A percentile compares a stretch with the other conserved stretches of the same genome.
Evolutionary conservation across 1,140 invertebrate genomes (phyloP).

Genomic region (Psix sp.): DNA sequence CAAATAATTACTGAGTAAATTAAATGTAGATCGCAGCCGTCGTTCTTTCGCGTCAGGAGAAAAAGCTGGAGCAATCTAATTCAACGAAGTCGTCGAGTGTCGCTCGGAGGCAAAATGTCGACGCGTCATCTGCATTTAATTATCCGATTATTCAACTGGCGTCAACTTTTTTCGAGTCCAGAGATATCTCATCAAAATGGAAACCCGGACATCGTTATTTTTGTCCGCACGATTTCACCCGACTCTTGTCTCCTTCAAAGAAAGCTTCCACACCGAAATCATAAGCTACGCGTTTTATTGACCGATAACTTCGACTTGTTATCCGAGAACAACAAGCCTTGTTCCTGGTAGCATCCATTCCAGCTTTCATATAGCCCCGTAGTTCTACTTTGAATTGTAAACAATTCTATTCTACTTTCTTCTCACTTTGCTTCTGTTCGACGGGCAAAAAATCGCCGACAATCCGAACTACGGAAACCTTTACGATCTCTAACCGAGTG

Average conservation of each 20-base stretch:
- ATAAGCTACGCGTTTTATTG: conserved; percentile 33
- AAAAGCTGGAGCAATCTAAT: conserved; percentile 31
- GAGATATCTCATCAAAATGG: background rate
- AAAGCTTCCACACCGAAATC: conserved; percentile 25
- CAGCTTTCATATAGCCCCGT: conserved; percentile 18
- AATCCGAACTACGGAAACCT: conserved; percentile 8
- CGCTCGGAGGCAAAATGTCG: conserved; percentile 61
- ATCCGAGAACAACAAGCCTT: conserved; percentile 11
- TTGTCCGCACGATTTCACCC: conserved; percentile 7
- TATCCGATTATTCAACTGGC: too few relatives aligned
- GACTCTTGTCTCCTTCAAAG: conserved; percentile 16
- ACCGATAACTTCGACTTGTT: conserved; percentile 38
- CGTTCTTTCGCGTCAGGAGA: conserved; percentile 13
- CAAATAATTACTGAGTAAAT: conserved; percentile 43
- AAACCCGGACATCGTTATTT: conserved; percentile 4
- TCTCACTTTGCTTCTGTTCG: conserved; percentile 33
- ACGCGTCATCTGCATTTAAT: conserved; percentile 51
- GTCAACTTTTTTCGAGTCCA: too few relatives aligned
- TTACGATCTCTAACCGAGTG: conserved; percentile 33
- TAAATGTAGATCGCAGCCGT: too few relatives aligned
- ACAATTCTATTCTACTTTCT: conserved; percentile 46
- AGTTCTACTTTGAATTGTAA: conserved; percentile 20
- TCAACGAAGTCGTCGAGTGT: conserved; percentile 52
- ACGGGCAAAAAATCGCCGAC: conserved; percentile 11
- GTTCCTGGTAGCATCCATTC: conserved; percentile 24